These are phyloP conservation scores for Silurus aristotelis DNA, from an alignment of 2,797 vertebrate genomes.

Conservation along the genomic window DNA sequence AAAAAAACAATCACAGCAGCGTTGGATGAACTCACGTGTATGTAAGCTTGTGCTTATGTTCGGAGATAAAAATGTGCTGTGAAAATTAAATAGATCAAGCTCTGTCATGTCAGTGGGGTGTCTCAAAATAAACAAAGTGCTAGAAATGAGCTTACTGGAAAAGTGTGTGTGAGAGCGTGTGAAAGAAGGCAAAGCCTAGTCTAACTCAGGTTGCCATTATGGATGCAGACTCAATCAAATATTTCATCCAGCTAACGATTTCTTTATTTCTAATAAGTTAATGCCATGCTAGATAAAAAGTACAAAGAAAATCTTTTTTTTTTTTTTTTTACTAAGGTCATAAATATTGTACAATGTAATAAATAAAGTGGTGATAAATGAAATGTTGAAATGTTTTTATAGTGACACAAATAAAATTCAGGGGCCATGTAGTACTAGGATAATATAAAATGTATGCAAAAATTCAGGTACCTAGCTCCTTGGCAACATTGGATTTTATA, in stretches of 20 bases:
- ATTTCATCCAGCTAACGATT: not conserved
- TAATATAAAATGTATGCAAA: not conserved
- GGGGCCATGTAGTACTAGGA: not conserved
- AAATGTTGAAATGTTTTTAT: too few species aligned
- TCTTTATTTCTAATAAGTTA: not conserved
- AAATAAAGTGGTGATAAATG: too few species aligned
- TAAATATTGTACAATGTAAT: not conserved
- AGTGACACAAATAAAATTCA: not conserved
- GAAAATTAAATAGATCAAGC: conserved; percentile 13
- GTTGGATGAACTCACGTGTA: not conserved
- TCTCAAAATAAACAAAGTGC: not conserved
- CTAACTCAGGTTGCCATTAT: too few species aligned
- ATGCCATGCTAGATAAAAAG: not conserved
- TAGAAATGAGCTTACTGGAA: not conserved
- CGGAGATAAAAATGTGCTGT: not conserved
- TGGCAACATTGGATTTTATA: not conserved
- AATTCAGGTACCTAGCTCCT: not conserved
- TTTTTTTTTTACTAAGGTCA: not conserved
- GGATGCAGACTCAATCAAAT: not conserved
- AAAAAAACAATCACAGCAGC: not conserved
- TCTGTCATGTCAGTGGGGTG: not conserved
- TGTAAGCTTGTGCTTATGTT: not conserved
- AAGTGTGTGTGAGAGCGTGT: not conserved
- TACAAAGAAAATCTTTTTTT: not conserved
- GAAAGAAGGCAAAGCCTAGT: not conserved